phyloP scores from a whole-genome alignment of 1,140 invertebrate species.

The Ectropis grisescens region DNA sequence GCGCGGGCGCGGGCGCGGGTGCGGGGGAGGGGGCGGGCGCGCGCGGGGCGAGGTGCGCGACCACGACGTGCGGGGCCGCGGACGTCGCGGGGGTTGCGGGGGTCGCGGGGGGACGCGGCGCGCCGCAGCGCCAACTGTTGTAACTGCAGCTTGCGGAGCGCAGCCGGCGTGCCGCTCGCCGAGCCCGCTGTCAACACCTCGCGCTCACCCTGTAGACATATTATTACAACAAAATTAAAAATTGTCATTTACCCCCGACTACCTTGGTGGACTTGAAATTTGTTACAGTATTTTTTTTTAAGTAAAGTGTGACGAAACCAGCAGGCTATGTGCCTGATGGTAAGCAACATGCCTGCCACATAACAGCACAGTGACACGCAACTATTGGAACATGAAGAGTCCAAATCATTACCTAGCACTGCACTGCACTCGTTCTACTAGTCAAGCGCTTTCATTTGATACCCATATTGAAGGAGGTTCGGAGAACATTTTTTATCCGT shows the following conservation, averaged over 20 bases:
- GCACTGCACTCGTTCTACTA: background rate
- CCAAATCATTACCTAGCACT: background rate
- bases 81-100: conserved; percentile 4
- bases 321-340: too few relatives aligned
- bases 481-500: too few relatives aligned
- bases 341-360: too few relatives aligned
- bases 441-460: too few relatives aligned
- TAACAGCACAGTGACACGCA: too few relatives aligned
- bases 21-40: conserved; percentile 8
- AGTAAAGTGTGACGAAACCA: too few relatives aligned
- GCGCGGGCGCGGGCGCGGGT: background rate
- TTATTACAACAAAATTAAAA: too few relatives aligned
- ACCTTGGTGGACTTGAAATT: too few relatives aligned
- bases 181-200: background rate
- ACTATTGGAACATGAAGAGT: too few relatives aligned
- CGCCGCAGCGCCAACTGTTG: conserved; percentile 40
- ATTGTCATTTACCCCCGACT: background rate
- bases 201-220: background rate
- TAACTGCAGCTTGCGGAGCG: conserved; percentile 40
- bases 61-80: conserved; percentile 14
- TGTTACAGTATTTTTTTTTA: background rate
- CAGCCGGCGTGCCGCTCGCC: conserved; percentile 7
- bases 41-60: conserved; percentile 13
- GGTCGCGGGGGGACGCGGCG: too few relatives aligned
- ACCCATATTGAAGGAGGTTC: too few relatives aligned